Evolutionary conservation across 2,888 invertebrate genomes (phyloP).

Genomic region (Ganaspis brasiliensis): DNA sequence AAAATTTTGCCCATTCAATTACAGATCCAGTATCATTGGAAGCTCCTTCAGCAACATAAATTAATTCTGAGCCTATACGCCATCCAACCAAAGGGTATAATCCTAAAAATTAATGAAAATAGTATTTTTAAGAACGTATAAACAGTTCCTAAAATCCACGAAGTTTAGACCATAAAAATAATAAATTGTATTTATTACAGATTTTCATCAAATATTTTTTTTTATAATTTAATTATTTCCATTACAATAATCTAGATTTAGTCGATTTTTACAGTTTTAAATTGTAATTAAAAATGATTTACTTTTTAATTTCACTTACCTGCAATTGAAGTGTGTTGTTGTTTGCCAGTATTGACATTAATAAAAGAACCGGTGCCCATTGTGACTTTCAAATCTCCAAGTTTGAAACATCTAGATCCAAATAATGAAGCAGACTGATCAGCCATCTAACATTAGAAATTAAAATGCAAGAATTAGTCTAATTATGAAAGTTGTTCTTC

Average conservation of each 20-base stretch:
- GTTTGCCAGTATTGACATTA: conserved; percentile 89
- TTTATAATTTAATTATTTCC: background rate
- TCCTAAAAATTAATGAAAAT: conserved; percentile 81
- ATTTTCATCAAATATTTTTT: too few species aligned
- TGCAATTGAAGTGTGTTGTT: conserved; percentile 90
- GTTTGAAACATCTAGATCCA: conserved; percentile 91
- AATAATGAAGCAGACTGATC: conserved; percentile 95
- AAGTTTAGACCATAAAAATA: too few species aligned
- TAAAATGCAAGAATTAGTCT: conserved; percentile 5
- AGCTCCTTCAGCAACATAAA: conserved; percentile 92
- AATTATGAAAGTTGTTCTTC: background rate
- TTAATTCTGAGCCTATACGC: conserved; percentile 84
- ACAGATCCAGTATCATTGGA: conserved; percentile 94
- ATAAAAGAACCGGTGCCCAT: conserved; percentile 96
- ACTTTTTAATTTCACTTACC: conserved; percentile 81
- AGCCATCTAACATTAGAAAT: conserved; percentile 86
- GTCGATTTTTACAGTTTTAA: too few species aligned
- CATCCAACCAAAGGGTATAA: conserved; percentile 96
- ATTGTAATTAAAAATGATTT: too few species aligned
- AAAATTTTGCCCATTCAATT: conserved; percentile 91
- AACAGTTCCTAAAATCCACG: too few species aligned
- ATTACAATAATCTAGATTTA: background rate
- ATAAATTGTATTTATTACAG: too few species aligned
- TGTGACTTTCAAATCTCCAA: conserved; percentile 92
- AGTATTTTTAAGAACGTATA: too few species aligned